Conservation (phyloP, 1,140 invertebrate species). For the Odontomachus brunneus region DNA sequence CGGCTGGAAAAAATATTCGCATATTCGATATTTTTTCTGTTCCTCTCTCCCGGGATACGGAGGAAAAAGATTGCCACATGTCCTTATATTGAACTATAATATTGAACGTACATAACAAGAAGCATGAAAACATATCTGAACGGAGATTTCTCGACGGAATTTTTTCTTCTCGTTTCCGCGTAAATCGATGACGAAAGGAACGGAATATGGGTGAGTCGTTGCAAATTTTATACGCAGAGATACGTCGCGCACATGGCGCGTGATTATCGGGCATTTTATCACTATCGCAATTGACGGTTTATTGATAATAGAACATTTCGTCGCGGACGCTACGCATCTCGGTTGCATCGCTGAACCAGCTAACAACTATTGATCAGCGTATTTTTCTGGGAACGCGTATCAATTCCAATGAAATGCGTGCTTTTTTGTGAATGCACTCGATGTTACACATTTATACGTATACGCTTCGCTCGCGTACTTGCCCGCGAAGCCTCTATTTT, state of each 20-base stretch:
- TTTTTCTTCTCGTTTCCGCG: background rate
- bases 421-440: background rate
- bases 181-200: background rate
- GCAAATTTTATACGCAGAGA: slow-evolving; percentile 4
- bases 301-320: slow-evolving; percentile 49
- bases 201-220: background rate
- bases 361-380: slow-evolving; percentile 39
- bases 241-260: background rate
- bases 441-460: background rate
- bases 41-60: no score
- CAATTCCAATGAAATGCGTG: slow-evolving; percentile 20
- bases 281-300: slow-evolving; percentile 24
- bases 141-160: background rate
- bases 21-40: no score
- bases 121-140: background rate
- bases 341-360: slow-evolving; percentile 3
- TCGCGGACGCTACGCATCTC: background rate
- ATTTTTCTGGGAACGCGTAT: slow-evolving; percentile 9
- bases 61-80: no score
- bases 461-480: background rate
- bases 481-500: background rate
- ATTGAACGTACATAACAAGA: no score
- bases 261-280: slow-evolving; percentile 4
- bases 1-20: no score
- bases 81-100: no score